Base-by-base conservation (phyloP, 2,888 invertebrate genomes). In the Drosophila subsilvestris region DNA sequence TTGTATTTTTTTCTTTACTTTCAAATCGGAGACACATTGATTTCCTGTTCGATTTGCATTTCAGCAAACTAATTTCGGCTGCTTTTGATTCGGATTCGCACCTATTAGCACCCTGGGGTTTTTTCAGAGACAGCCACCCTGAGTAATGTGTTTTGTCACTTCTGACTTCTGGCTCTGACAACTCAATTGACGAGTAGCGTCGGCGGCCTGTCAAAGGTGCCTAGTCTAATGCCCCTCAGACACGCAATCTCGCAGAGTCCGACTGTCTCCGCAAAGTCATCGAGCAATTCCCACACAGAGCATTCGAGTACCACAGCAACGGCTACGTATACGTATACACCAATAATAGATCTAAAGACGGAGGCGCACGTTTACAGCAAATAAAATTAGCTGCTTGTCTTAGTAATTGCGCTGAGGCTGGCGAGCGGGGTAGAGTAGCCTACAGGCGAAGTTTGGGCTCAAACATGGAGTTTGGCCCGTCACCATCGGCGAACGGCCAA, bases 351-450 rank as follows among this genome's bases (percentile, higher is more conserved):
- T 55, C 75, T 37, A 42, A 44, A 54, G 73, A 66, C 53, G 45
- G 53, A 74, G 80, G 80, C 80, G 80, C 81, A 81, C 81, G 81
- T 81, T 86, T 84, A 76, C 76, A 78, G 87, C 76, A 81, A 87
- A 82, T 81, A 81, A 86, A 82, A 82, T 82, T 82, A 82, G 87
- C 87, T 87, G 82, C 82, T 82, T 82, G 82, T 85, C 85, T 82
- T 85, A 79, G 87, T 82, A 82, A 82, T 82, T 87, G 87, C 79
- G 74, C 66, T 69, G 71, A 65, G 80, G 83, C 74, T 68, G 80
- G 42, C 43, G 58, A 58, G 58, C 44, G 42, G 65, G 47, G 44
- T 9, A 47, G 45, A 61, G 47, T 37, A 60, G 82, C 63, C 68
- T 68, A 75, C 63, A 55, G 45, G 59, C 73, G 61, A 61, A 61